These are phyloP conservation scores for Brachionus angularis DNA, from an alignment of 1,140 invertebrate genomes.

Conservation along the genomic window DNA sequence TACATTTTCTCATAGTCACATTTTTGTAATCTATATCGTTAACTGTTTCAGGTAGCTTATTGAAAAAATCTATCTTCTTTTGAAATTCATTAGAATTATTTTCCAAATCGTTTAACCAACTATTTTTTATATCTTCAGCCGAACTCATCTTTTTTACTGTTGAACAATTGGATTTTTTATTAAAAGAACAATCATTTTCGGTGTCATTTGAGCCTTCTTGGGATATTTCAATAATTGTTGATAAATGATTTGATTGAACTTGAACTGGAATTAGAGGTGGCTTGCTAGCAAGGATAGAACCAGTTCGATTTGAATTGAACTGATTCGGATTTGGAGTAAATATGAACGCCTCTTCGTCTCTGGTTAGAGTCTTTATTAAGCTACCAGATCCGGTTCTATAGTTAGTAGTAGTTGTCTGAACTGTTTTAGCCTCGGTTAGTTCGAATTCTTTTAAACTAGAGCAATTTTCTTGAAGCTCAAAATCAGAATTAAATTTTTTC, in stretches of 20 bases:
- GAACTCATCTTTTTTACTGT: background rate
- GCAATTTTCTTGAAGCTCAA: too few species aligned
- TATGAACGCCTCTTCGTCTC: conserved; percentile 17
- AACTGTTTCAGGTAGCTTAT: background rate
- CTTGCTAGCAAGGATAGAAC: background rate
- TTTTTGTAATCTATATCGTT: background rate
- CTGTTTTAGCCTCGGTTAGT: too few species aligned
- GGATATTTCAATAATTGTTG: conserved; percentile 7
- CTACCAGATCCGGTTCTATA: too few species aligned
- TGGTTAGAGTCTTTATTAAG: background rate
- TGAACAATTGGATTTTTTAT: too few species aligned
- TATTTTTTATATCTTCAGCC: background rate
- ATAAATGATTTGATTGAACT: background rate
- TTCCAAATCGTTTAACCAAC: conserved; percentile 7
- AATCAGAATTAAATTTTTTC: too few species aligned
- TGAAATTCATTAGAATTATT: conserved; percentile 22
- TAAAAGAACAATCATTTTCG: background rate
- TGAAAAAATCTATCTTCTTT: conserved; percentile 28
- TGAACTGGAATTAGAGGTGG: background rate
- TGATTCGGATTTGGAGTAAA: background rate
- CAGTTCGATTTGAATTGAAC: background rate
- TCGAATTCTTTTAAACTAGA: background rate
- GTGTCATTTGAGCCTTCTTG: conserved; percentile 25
- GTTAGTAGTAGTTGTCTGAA: background rate
- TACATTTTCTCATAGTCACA: background rate